These are phyloP conservation scores for Acutogordius australiensis DNA, from an alignment of 2,888 invertebrate genomes.

Conservation along the genomic window DNA sequence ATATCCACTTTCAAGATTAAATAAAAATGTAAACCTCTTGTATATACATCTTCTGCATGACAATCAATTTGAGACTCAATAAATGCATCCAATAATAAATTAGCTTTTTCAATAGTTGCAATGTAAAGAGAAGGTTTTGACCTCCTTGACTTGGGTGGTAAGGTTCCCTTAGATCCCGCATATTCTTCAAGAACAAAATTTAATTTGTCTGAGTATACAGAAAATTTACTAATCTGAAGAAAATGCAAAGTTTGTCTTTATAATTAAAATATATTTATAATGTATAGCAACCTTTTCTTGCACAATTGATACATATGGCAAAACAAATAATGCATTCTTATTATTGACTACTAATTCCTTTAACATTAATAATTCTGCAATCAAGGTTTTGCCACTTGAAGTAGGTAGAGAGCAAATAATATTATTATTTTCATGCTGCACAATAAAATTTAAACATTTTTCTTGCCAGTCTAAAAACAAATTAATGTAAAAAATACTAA, in stretches of 20 bases:
- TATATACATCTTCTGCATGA: too few relatives aligned
- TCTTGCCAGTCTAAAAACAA: constrained; percentile 64
- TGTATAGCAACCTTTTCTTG: constrained; percentile 52
- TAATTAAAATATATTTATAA: background rate
- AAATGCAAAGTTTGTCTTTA: background rate
- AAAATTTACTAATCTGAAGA: constrained; percentile 25
- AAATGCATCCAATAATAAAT: constrained; percentile 40
- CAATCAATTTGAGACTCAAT: constrained; percentile 17
- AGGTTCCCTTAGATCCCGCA: constrained; percentile 54
- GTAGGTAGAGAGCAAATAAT: constrained; percentile 72
- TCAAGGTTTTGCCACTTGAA: constrained; percentile 81
- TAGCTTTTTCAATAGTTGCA: constrained; percentile 75
- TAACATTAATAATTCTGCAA: constrained; percentile 73
- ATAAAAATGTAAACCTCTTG: too few relatives aligned
- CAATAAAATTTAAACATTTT: constrained; percentile 51
- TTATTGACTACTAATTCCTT: constrained; percentile 47
- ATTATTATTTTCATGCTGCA: constrained; percentile 41
- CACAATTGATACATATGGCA: constrained; percentile 80
- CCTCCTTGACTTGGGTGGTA: constrained; percentile 48
- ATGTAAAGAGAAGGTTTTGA: constrained; percentile 48
- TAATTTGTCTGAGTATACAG: constrained; percentile 54
- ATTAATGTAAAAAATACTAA: too few relatives aligned
- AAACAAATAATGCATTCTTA: constrained; percentile 52
- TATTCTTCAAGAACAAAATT: constrained; percentile 77
- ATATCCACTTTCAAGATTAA: too few relatives aligned